Evolutionary conservation across 2,888 invertebrate genomes (phyloP).

Genomic region (Parthenolecanium corni): DNA sequence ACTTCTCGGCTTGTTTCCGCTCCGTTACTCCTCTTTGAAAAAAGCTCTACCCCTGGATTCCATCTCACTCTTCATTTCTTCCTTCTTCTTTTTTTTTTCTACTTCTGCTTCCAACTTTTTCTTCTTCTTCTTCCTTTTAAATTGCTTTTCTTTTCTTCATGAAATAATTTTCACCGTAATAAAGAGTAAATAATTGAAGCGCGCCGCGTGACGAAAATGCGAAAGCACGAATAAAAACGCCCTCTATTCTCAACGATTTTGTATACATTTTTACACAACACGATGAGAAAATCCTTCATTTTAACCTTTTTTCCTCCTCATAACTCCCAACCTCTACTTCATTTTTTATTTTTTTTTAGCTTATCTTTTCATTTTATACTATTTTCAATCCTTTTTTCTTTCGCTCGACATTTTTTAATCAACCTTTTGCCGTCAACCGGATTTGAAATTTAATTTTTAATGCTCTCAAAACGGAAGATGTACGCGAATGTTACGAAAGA

Average conservation of each 20-base stretch:
- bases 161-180: slow-evolving; percentile 28
- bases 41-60: slow-evolving; percentile 23
- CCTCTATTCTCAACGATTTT: background rate
- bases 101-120: no score
- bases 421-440: slow-evolving; percentile 22
- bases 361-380: background rate
- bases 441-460: slow-evolving; percentile 28
- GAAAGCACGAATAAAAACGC: slow-evolving; percentile 25
- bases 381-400: no score
- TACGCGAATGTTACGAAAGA: slow-evolving; percentile 21
- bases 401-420: slow-evolving; percentile 17
- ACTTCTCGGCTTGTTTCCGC: slow-evolving; percentile 27
- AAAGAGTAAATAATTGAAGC: slow-evolving; percentile 28
- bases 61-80: no score
- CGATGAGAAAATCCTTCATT: slow-evolving; percentile 17
- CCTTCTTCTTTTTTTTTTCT: no score
- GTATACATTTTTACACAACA: background rate
- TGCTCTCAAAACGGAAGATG: slow-evolving; percentile 11
- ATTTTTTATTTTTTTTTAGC: background rate
- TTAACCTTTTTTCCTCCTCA: slow-evolving; percentile 15
- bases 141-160: slow-evolving; percentile 28
- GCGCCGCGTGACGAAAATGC: slow-evolving; percentile 27
- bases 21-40: slow-evolving; percentile 27
- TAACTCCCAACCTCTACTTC: no score
- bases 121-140: no score